phyloP scores from a whole-genome alignment of 2,888 invertebrate genomes.

The Allophyes oxyacanthae region DNA sequence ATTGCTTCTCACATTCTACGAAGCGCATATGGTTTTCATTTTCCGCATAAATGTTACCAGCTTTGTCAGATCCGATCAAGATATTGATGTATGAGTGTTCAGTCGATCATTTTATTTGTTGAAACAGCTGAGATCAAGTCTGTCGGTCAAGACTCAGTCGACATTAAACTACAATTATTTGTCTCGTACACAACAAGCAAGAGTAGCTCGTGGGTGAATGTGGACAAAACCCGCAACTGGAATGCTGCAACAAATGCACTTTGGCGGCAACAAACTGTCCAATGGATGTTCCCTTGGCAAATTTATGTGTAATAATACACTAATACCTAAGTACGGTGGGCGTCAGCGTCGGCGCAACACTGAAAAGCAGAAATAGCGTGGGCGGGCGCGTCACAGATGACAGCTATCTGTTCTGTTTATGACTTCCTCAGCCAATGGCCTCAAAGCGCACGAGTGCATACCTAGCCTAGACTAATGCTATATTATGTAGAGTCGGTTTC shows the following conservation, averaged over 20 bases:
- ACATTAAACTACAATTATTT: too few species aligned
- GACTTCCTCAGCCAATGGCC: slow-evolving; percentile 89
- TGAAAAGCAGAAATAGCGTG: slow-evolving; percentile 87
- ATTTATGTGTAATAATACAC: slow-evolving; percentile 66
- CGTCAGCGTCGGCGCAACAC: slow-evolving; percentile 73
- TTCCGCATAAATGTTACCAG: slow-evolving; percentile 23
- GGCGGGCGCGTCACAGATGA: slow-evolving; percentile 86
- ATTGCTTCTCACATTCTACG: slow-evolving; percentile 38
- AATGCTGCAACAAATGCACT: slow-evolving; percentile 57
- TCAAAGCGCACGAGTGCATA: slow-evolving; percentile 56
- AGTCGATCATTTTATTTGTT: too few species aligned
- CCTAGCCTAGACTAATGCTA: slow-evolving; percentile 32
- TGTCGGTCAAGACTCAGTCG: too few species aligned
- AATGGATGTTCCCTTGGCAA: slow-evolving; percentile 69
- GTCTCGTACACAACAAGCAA: too few species aligned
- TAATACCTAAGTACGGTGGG: slow-evolving; percentile 66
- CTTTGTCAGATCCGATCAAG: slow-evolving; percentile 1
- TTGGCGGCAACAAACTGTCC: slow-evolving; percentile 72
- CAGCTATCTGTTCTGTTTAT: slow-evolving; percentile 85
- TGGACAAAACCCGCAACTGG: slow-evolving; percentile 24
- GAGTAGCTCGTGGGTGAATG: slow-evolving; percentile 11
- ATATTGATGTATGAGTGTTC: too few species aligned
- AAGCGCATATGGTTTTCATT: slow-evolving; percentile 40
- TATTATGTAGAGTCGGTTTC: not conserved
- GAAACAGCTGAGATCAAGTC: too few species aligned